Evolutionary conservation across 92 coral and sea anemone species (phyloP).

Genomic region (Epizoanthus illoricatus): DNA sequence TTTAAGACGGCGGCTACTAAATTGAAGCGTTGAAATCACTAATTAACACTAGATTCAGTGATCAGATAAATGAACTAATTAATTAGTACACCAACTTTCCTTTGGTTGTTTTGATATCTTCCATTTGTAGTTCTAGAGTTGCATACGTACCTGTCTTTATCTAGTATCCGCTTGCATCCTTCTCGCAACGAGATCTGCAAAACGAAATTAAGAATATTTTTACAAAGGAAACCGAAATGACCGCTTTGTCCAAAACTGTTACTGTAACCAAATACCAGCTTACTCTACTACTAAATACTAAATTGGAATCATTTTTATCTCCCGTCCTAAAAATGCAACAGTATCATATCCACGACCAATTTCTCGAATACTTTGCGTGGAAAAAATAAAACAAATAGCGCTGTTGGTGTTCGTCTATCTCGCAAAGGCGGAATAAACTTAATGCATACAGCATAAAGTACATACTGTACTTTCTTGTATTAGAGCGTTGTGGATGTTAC

Average conservation of each 20-base stretch:
- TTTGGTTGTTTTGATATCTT: no score
- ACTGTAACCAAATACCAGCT: neutral
- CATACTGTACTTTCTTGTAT: no score
- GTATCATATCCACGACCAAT: neutral
- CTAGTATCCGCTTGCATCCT: conserved; percentile 96
- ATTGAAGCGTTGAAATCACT: no score
- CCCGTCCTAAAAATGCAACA: neutral
- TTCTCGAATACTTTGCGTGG: neutral
- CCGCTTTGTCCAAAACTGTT: neutral
- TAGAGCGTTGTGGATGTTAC: no score
- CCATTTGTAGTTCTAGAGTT: no score
- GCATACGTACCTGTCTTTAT: conserved; percentile 87
- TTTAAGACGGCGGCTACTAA: no score
- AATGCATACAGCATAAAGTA: no score
- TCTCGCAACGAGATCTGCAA: conserved; percentile 93
- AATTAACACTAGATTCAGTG: no score
- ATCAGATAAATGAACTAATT: no score
- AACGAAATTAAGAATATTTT: neutral
- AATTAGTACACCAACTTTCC: no score
- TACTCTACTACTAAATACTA: neutral
- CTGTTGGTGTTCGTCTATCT: no score
- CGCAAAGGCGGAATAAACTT: no score
- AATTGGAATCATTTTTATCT: neutral
- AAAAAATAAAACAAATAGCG: neutral
- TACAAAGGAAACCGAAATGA: neutral